Evolutionary conservation across 2,797 vertebrate species (phyloP), one percentile per base, ranked within the genome.

Genomic region (Hoplostethus atlanticus): DNA sequence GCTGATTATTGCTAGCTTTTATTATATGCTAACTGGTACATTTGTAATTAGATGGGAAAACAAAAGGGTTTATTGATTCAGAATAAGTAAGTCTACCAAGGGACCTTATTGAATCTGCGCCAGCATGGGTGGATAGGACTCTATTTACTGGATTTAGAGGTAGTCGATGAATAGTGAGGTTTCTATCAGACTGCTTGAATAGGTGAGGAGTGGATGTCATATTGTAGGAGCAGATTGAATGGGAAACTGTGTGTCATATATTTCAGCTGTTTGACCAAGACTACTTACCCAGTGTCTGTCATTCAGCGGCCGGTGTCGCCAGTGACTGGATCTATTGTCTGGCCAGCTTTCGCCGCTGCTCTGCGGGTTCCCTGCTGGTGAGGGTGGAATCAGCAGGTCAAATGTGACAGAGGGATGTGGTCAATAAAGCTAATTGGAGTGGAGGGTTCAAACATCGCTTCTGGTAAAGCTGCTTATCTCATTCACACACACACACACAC

Each of bases 11-110:
- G 6, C n/a, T 55, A 11, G 16, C 30, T 28, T n/a, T 48, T 55
- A 72, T 83, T 57, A 77, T 75, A 79, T 84, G 78, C 61, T 57
- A 77, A 79, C 40, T 52, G 30, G 8, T 47, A 60, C 34, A 59
- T 79, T 54, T 47, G 21, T 64, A 42, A 61, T 79, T 80, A 28
- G 76, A 40, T 42, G 25, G 15, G 11, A 38, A 59, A 78, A 79
- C 21, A 58, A 78, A 73, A 62, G 25, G 6, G 12, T 46, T 4
- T 50, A 2, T 76, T 77, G 17, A 52, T 58, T 56, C 12, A 40
- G 2, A 72, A 58, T 77, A 34, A 57, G 58, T 46, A 61, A 7
- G 17, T 42, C 9, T 12, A 31, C 13, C 0, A 8, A 12, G 42
- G 53, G 6, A 17, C 55, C 1, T 58, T 38, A 17, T 8, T 56